Base-by-base conservation (phyloP, 2,888 invertebrate species). In the Drosophila pegasa region DNA sequence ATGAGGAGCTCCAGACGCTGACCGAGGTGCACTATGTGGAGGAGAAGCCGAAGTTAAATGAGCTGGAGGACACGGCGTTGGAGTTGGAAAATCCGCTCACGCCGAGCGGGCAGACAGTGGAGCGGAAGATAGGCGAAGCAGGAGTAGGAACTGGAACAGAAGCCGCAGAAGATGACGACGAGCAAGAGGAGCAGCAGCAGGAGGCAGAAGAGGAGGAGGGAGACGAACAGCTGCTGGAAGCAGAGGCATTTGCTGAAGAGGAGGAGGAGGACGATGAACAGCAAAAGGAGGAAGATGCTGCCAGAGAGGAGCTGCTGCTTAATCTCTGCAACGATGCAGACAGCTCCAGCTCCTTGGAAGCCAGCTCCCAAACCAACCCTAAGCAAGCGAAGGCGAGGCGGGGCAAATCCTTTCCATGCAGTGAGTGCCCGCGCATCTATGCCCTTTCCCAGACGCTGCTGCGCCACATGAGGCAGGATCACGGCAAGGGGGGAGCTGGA, bases 31-130 rank as follows among this genome's bases (percentile, higher is more conserved):
- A 82, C 29, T 87, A 82, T 56, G 72, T 80, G 43, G 78, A 87
- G 37, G 73, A 80, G 59, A 79, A 89, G 38, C 78, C 77, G 0
- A 82, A 88, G 50, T 18, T 84, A 5, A 69, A 47, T 20, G 70
- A 69, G 7, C 38, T 68, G 6, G 79, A 80, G 4, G 81, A 82
- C n/a, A 25, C 66, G 54, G 22, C 65, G 27, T 56, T 71, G 2
- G 85, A 87, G 57, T 38, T 74, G 54, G 73, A 79, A 50, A 82
- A 85, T 61, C 84, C 87, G 29, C 71, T 86, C 20, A 78, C 78
- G 57, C 75, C 71, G 40, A 22, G 79, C 38, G 4, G 3, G 3
- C 27, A 61, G 77, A 45, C 10, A 6, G 14, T 8, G 43, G 48
- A 31, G 12, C 58, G 0, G 45, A 59, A 10, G 12, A 22, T 10